phyloP scores from a whole-genome alignment of 53 echinoderm and acorn worm species.

The Holothuria scabra region DNA sequence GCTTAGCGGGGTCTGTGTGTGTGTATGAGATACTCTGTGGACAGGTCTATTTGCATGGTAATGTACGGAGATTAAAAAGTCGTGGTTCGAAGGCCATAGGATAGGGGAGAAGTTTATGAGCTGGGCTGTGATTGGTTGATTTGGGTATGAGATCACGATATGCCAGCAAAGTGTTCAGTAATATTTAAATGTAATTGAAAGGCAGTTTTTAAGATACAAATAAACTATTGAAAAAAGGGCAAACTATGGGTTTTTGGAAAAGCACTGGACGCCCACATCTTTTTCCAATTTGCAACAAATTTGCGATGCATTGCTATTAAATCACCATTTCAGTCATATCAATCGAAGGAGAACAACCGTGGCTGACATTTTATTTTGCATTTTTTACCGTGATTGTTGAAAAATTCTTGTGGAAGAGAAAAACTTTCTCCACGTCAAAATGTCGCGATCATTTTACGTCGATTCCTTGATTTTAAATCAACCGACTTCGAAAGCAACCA shows the following conservation, averaged over 20 bases:
- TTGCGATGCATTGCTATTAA: slow-evolving; percentile 44
- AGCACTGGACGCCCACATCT: slow-evolving; percentile 37
- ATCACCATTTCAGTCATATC: slow-evolving; percentile 35
- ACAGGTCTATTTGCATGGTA: slow-evolving; percentile 31
- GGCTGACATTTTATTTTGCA: slow-evolving; percentile 18
- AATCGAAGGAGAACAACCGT: slow-evolving; percentile 24
- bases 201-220: slow-evolving; percentile 45
- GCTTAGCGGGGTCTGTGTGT: slow-evolving; percentile 2
- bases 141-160: slow-evolving; percentile 33
- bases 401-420: not conserved
- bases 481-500: slow-evolving; percentile 67
- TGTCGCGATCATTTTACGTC: slow-evolving; percentile 99
- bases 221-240: slow-evolving; percentile 38
- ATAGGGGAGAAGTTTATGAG: slow-evolving; percentile 11
- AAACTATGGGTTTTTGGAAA: slow-evolving; percentile 15
- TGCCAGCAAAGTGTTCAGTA: slow-evolving; percentile 13
- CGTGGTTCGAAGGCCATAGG: slow-evolving; percentile 4
- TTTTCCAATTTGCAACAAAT: slow-evolving; percentile 57
- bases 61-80: slow-evolving; percentile 5
- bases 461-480: slow-evolving; percentile 95
- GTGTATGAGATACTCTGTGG: slow-evolving; percentile 21
- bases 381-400: not conserved
- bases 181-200: slow-evolving; percentile 49
- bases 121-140: slow-evolving; percentile 32
- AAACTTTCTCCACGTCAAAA: slow-evolving; percentile 39